Base-by-base conservation (phyloP, 2,113 vertebrate species). In the Paramormyrops kingsleyae region DNA sequence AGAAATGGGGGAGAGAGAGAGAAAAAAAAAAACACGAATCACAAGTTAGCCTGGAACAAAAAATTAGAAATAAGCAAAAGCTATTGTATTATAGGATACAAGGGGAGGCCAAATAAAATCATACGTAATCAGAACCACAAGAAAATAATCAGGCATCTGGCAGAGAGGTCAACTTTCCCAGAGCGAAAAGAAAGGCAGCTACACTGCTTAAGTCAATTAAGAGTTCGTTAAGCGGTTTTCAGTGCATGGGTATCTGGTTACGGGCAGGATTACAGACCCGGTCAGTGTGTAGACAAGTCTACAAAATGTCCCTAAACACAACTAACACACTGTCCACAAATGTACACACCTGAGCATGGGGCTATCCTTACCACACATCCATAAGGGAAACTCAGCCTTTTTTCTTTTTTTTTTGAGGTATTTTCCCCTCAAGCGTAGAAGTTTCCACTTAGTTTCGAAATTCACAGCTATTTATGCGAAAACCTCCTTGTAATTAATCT, bases 81-180 rank as follows among this genome's bases (percentile, higher is more conserved):
- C 94, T 94, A 95, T 94, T 95, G 92, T 93, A 90, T 89, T 93
- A 90, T 89, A 89, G 91, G 92, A 93, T 92, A 91, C 92, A 92
- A 93, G 92, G 89, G 93, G 92, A 91, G 92, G 93, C 92, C 94
- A 90, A 91, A 93, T 93, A 93, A 95, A 96, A 93, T 93, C 89
- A 90, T 89, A 91, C 92, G 83, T 95, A 96, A 95, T 95, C 95
- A 96, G 92, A 94, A 93, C 88, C 95, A 95, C 93, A 91, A 94
- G 94, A 95, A 95, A 95, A 96, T 94, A 95, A 95, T 94, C 93
- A 94, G 88, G 93, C 93, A 93, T 95, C 94, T 95, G 94, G 94
- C 93, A 87, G 90, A 56, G 91, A 93, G 92, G 70, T 44, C 80
- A 90, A 91, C 92, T 91, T 77, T 94, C 93, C 93, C 94, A 94